Evolutionary conservation across 1,140 invertebrate species (phyloP).

Genomic region (Hylyphantes graminicola): DNA sequence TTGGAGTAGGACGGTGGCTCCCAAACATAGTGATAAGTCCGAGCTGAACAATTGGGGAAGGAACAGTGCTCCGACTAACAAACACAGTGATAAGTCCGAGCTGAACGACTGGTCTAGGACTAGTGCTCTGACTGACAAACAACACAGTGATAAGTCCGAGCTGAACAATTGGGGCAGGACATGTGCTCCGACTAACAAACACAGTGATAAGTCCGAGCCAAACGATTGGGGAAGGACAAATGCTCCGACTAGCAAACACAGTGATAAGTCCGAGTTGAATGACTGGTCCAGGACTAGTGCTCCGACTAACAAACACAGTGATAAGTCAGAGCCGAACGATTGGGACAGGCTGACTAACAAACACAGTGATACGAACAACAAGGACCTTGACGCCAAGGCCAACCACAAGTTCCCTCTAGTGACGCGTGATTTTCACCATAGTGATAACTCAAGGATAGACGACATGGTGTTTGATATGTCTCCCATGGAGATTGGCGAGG

Average conservation of each 20-base stretch:
- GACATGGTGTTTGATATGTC: conserved; percentile 70
- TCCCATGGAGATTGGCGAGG: conserved; percentile 62
- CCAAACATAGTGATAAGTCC: conserved; percentile 11
- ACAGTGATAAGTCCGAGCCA: not conserved
- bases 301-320: not conserved
- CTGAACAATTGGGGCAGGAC: not conserved
- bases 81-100: not conserved
- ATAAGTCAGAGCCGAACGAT: not conserved
- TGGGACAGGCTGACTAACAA: not conserved
- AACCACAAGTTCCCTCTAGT: conserved; percentile 27
- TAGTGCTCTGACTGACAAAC: not conserved
- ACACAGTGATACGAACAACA: not conserved
- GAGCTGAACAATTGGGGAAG: not conserved
- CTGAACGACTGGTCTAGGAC: not conserved
- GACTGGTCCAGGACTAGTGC: not conserved
- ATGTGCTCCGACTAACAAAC: not conserved
- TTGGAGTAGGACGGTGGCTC: not conserved
- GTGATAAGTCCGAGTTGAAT: not conserved
- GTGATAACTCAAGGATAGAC: conserved; percentile 29
- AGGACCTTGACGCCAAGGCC: not conserved
- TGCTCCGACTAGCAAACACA: not conserved
- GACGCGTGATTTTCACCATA: conserved; percentile 24
- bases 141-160: not conserved
- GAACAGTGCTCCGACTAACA: not conserved
- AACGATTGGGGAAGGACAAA: not conserved